Conservation (phyloP, 2,888 invertebrate genomes). For the Fissipunctia ypsillon region DNA sequence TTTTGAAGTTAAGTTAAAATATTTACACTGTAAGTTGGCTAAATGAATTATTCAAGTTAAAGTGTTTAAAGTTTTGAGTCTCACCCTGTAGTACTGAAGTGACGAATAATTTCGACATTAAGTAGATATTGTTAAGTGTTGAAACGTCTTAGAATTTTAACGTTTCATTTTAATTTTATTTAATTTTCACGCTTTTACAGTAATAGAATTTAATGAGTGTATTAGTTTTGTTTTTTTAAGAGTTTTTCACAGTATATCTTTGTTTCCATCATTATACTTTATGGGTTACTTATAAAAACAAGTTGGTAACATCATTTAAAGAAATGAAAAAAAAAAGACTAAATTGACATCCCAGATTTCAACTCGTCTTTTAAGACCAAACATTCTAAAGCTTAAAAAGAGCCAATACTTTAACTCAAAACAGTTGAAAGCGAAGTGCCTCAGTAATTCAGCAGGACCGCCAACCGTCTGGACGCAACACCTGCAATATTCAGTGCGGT, state of each 20-base stretch:
- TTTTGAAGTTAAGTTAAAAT: conserved; percentile 42
- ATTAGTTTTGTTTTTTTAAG: neutral
- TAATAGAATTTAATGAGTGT: neutral
- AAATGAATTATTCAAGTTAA: conserved; percentile 43
- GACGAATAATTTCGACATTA: conserved; percentile 53
- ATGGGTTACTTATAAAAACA: neutral
- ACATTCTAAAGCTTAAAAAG: conserved; percentile 29
- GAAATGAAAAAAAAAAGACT: neutral
- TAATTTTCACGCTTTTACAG: neutral
- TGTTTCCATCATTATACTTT: neutral
- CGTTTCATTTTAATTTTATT: conserved; percentile 17
- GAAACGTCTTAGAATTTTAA: conserved; percentile 42
- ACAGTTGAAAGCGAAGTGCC: conserved; percentile 36
- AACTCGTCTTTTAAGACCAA: neutral
- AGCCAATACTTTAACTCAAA: conserved; percentile 22
- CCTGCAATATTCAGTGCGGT: conserved; percentile 56
- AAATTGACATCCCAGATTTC: neutral
- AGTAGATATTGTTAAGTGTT: conserved; percentile 42
- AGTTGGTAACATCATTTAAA: neutral
- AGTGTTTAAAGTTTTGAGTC: conserved; percentile 52
- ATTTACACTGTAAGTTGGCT: conserved; percentile 46
- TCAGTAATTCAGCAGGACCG: conserved; percentile 47
- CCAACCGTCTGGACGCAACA: conserved; percentile 30
- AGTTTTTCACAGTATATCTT: neutral
- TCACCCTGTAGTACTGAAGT: conserved; percentile 36